phyloP scores from a whole-genome alignment of 2,113 vertebrate species.

The Arenaria interpres region DNA sequence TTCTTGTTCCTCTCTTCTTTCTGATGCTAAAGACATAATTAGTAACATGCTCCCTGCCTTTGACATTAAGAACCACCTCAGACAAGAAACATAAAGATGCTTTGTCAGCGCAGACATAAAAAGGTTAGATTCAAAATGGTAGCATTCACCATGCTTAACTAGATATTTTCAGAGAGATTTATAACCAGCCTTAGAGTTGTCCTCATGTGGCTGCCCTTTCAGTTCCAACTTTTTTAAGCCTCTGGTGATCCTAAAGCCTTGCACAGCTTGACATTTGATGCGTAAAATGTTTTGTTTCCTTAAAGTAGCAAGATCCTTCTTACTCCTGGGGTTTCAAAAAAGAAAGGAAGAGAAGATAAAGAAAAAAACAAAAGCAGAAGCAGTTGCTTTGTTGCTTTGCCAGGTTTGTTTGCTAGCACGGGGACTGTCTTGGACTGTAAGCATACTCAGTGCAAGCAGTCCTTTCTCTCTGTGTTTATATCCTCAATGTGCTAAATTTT shows the following conservation, averaged over 20 bases:
- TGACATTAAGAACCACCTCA: neutral
- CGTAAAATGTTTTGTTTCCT: neutral
- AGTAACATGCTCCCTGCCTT: neutral
- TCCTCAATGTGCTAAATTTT: neutral
- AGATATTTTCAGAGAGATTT: neutral
- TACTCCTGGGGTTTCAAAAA: neutral
- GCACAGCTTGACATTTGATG: neutral
- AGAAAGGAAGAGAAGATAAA: neutral
- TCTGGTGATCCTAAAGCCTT: neutral
- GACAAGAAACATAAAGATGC: neutral
- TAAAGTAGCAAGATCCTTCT: neutral
- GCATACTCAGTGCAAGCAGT: neutral
- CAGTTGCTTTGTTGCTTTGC: neutral
- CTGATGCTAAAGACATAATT: neutral
- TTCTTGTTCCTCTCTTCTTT: neutral
- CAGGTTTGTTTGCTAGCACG: neutral
- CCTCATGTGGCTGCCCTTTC: neutral
- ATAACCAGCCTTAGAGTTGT: neutral
- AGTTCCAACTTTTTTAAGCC: neutral
- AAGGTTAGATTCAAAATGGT: neutral
- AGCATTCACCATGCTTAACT: neutral
- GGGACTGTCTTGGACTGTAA: neutral
- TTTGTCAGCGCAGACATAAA: neutral
- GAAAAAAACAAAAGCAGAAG: neutral
- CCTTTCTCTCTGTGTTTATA: neutral